Percentiles rank a stretch among this genome's conserved stretches.
Conservation (phyloP, 1,140 invertebrate genomes). For the Brachionus plicatilis region DNA sequence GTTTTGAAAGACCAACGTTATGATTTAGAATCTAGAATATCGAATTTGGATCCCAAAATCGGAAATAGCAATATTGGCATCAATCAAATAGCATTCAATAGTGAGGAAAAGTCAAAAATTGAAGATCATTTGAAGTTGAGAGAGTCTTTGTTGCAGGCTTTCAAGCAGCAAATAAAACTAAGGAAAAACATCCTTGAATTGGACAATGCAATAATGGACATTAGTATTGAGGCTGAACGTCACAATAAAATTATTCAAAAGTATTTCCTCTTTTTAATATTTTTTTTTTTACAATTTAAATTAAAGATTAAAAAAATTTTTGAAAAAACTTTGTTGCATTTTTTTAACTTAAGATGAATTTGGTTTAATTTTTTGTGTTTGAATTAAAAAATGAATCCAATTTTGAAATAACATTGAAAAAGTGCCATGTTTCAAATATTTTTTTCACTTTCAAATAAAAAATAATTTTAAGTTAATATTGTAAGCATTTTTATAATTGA, state of each 20-base stretch:
- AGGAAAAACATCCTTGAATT: slow-evolving; percentile 27
- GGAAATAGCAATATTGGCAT: slow-evolving; percentile 71
- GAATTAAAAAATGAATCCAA: too few species aligned
- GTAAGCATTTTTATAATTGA: too few species aligned
- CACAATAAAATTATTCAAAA: slow-evolving; percentile 33
- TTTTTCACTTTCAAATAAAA: too few species aligned
- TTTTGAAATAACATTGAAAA: too few species aligned
- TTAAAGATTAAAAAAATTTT: too few species aligned
- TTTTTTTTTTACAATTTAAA: too few species aligned
- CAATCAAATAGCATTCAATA: slow-evolving; percentile 65
- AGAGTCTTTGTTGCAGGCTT: slow-evolving; percentile 20
- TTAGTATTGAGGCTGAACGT: slow-evolving; percentile 44
- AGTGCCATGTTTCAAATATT: too few species aligned
- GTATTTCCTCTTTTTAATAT: background rate
- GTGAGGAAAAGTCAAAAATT: slow-evolving; percentile 68
- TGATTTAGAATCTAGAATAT: slow-evolving; percentile 72
- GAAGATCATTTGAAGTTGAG: slow-evolving; percentile 32
- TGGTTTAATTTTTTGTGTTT: too few species aligned
- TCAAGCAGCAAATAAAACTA: slow-evolving; percentile 26
- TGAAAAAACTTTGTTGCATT: too few species aligned
- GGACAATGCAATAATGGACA: slow-evolving; percentile 38
- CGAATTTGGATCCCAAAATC: slow-evolving; percentile 74
- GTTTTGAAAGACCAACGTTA: slow-evolving; percentile 65
- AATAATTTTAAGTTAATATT: too few species aligned
- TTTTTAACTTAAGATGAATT: too few species aligned